phyloP scores from a whole-genome alignment of 2,888 invertebrate species.

The Andricus quercusramuli region DNA sequence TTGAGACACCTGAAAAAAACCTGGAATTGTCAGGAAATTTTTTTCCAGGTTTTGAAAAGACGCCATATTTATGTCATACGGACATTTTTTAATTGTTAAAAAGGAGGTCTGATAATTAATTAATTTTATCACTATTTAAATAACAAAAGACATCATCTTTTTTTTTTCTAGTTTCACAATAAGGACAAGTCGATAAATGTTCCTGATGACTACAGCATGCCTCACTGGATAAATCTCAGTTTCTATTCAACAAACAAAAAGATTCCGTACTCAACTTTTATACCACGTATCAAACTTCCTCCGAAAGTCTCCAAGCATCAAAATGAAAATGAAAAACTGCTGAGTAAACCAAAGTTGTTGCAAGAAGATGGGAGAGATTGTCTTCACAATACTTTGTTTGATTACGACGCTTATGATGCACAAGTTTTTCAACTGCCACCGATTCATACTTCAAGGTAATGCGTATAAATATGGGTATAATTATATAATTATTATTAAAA shows the following conservation, averaged over 20 bases:
- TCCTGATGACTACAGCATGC: slow-evolving; percentile 97
- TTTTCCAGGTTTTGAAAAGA: too few species aligned
- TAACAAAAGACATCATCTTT: too few species aligned
- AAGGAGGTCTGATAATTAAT: too few species aligned
- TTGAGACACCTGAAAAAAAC: too few species aligned
- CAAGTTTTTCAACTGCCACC: slow-evolving; percentile 93
- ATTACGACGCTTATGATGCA: slow-evolving; percentile 96
- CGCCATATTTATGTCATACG: too few species aligned
- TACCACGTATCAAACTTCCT: slow-evolving; percentile 95
- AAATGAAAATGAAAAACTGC: slow-evolving; percentile 76
- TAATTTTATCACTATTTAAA: too few species aligned
- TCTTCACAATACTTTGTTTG: slow-evolving; percentile 91
- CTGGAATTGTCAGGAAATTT: too few species aligned
- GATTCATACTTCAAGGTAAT: slow-evolving; percentile 87
- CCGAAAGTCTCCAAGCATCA: slow-evolving; percentile 82
- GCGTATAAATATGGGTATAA: too few species aligned
- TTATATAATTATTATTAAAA: too few species aligned
- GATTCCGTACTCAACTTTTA: slow-evolving; percentile 93
- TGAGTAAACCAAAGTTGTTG: slow-evolving; percentile 81
- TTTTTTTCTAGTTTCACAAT: slow-evolving; percentile 87
- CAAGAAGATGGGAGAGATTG: slow-evolving; percentile 86
- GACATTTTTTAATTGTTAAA: too few species aligned
- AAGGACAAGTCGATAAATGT: slow-evolving; percentile 91
- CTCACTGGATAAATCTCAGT: slow-evolving; percentile 99
- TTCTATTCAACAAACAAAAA: slow-evolving; percentile 98